phyloP scores from a whole-genome alignment of 2,113 vertebrate species.

The Deroptyus accipitrinus region DNA sequence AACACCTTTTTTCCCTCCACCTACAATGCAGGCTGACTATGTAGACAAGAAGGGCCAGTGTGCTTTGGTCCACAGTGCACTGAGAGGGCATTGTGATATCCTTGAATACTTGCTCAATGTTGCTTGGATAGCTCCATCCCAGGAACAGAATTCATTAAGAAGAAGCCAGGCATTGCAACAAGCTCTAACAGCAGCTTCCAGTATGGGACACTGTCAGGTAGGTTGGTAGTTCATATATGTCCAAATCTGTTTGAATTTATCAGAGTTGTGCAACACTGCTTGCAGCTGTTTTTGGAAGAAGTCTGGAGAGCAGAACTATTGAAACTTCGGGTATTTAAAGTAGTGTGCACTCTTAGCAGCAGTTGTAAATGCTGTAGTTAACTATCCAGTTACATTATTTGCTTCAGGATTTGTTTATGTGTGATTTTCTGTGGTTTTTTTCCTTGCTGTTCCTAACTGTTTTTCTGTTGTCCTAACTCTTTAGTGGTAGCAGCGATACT shows the following conservation, averaged over 20 bases:
- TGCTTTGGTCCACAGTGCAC: constrained; percentile 89
- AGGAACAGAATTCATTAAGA: constrained; percentile 74
- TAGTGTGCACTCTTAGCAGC: background rate
- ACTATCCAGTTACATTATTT: background rate
- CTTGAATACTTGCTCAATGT: constrained; percentile 85
- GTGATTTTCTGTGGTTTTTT: background rate
- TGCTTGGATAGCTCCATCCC: constrained; percentile 77
- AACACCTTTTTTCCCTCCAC: rapidly evolving
- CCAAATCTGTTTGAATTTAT: background rate
- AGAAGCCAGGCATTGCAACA: constrained; percentile 91
- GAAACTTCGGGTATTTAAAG: background rate
- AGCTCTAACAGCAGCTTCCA: constrained; percentile 89
- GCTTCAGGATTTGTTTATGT: background rate
- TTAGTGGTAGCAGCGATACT: background rate
- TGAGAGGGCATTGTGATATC: constrained; percentile 87
- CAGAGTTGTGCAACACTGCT: background rate
- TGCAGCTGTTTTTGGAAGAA: background rate
- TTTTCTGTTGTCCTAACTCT: background rate
- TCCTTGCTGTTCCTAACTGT: background rate
- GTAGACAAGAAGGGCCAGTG: constrained; percentile 96
- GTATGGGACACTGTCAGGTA: constrained; percentile 96
- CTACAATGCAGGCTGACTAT: constrained; percentile 81
- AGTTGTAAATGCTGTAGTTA: background rate
- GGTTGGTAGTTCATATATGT: background rate
- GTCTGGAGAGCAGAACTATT: background rate